Evolutionary conservation across 2,113 vertebrate species (phyloP), one percentile per base, ranked within the genome.

Genomic region (Oreochromis tanganicae): DNA sequence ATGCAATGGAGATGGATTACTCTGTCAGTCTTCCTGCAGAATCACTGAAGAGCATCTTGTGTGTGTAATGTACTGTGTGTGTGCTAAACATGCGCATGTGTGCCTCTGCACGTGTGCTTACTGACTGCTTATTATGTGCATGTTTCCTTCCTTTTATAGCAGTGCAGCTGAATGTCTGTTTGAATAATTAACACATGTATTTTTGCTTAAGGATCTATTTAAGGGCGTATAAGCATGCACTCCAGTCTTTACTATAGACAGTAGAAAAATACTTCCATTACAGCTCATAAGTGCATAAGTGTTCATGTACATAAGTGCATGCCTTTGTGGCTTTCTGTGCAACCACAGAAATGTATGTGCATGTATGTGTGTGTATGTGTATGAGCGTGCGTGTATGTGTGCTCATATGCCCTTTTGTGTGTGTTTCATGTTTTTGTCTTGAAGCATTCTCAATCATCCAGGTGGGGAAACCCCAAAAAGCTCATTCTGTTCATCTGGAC

Each of bases 1-100:
- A 57, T 81, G 12, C 89, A 93, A 91, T 91, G 85, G 85, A 94
- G 91, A 94, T 90, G 83, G 89, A 95, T 95, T 89, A 90, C 89
- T 87, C 86, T 91, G 93, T 94, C 93, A 91, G 87, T 57, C 41
- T 54, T 73, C 43, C 81, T 43, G 61, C 90, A 80, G 78, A 83
- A 79, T 85, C 78, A 82, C 79, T 86, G 80, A 83, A 82, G 66
- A 85, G 36, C 55, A 85, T 82, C 78, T 56, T 71, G 12, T 88
- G 83, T 84, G 80, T 85, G 29, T 87, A 87, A 90, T 89, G 82
- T 86, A 85, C 68, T 80, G 27, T 83, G 43, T 85, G 24, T 73
- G 41, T 50, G 32, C 17, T 16, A 61, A 82, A 24, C n/a, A 6
- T 78, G 21, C 11, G 16, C 5, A 10, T 88, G n/a, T 80, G 46